phyloP scores from a whole-genome alignment of 2,888 invertebrate species.

The Drosophila ezoana region DNA sequence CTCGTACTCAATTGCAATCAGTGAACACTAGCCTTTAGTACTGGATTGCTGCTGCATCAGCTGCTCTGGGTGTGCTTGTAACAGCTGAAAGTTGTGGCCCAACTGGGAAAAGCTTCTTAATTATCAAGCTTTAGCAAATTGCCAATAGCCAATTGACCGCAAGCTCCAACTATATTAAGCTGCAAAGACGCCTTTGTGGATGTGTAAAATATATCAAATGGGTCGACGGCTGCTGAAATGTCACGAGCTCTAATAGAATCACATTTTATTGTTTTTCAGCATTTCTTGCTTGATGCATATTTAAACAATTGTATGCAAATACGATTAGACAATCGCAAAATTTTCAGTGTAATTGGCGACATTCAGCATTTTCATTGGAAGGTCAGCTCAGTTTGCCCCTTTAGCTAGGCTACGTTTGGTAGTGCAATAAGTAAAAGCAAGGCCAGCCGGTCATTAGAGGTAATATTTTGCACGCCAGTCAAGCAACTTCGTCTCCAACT shows the following conservation, averaged over 20 bases:
- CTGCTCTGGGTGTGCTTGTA: constrained; percentile 24
- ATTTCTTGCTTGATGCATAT: not conserved
- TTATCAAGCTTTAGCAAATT: constrained; percentile 47
- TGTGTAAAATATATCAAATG: not conserved
- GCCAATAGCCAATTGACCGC: constrained; percentile 31
- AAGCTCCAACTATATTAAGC: constrained; percentile 4
- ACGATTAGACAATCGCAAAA: not conserved
- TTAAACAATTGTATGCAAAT: not conserved
- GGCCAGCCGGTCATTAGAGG: constrained; percentile 59
- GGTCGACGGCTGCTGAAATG: constrained; percentile 2
- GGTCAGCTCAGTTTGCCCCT: not conserved
- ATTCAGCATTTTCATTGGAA: not conserved
- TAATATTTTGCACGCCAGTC: constrained; percentile 47
- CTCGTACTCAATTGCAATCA: constrained; percentile 39
- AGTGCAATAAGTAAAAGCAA: constrained; percentile 39
- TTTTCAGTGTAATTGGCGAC: not conserved
- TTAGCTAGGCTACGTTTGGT: not conserved
- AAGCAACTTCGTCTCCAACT: constrained; percentile 22
- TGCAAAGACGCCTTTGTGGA: constrained; percentile 4
- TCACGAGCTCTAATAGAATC: not conserved
- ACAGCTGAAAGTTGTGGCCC: constrained; percentile 40
- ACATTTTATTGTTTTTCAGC: not conserved
- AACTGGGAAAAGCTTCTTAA: constrained; percentile 50
- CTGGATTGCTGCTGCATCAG: constrained; percentile 36
- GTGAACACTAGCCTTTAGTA: constrained; percentile 34